Conservation (phyloP, 1,140 invertebrate species). For the Goniozus legneri region DNA sequence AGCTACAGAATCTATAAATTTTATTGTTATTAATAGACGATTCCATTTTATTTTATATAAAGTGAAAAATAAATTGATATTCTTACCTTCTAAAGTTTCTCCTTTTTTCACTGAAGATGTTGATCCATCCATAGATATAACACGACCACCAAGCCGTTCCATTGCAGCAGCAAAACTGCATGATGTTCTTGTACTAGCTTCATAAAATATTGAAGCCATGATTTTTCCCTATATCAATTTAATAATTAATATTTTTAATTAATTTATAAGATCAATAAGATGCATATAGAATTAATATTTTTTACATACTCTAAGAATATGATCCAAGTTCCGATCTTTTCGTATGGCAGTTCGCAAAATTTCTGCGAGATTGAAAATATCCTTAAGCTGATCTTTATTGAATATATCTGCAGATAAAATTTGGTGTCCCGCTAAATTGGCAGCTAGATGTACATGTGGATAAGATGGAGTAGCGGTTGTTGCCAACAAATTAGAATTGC, state of each 20-base stretch:
- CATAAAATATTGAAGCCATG: slow-evolving; percentile 96
- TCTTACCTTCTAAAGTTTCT: slow-evolving; percentile 83
- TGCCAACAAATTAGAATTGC: slow-evolving; percentile 30
- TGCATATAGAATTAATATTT: too few relatives aligned
- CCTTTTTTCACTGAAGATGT: slow-evolving; percentile 95
- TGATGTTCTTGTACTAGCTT: slow-evolving; percentile 93
- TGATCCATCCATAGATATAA: slow-evolving; percentile 84
- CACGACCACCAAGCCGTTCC: slow-evolving; percentile 88
- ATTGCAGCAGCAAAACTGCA: slow-evolving; percentile 96
- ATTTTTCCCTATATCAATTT: slow-evolving; percentile 72
- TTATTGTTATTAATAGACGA: too few relatives aligned
- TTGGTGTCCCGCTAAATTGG: slow-evolving; percentile 72
- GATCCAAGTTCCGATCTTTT: slow-evolving; percentile 80
- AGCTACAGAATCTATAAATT: slow-evolving; percentile 71
- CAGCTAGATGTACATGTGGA: slow-evolving; percentile 29
- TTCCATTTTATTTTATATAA: neutral
- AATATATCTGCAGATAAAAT: slow-evolving; percentile 85
- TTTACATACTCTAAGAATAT: slow-evolving; percentile 71
- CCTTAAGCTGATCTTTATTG: slow-evolving; percentile 85
- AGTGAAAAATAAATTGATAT: neutral
- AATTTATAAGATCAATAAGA: neutral
- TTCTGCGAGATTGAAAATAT: slow-evolving; percentile 92
- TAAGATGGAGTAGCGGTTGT: slow-evolving; percentile 15
- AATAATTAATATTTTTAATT: slow-evolving; percentile 7
- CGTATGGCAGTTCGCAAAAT: slow-evolving; percentile 75